Evolutionary conservation across 1,140 invertebrate genomes (phyloP), one percentile per base, ranked within the genome.

Genomic region (Drosophila pruinosa): DNA sequence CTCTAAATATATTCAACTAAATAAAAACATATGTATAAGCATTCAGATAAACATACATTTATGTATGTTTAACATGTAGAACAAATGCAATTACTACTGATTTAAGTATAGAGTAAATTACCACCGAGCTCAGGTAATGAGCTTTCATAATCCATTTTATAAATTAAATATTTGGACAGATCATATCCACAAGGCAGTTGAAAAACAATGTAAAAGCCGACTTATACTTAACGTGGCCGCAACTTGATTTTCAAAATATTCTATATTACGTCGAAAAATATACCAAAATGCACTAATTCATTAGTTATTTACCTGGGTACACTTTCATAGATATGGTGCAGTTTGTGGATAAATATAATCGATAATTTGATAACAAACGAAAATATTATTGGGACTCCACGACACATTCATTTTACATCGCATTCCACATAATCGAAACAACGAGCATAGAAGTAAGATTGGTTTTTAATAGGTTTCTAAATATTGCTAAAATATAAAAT

Each of bases 151-250:
- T 72, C 69, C 69, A 72, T 72, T 58, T 67, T 72, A 53, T 15
- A 14, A 28, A 22, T 53, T 72, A 47, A 24, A 24, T 59, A 31
- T 59, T 58, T 72, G 8, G 36, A 39, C 12, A 24, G 50, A 52
- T 58, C 69, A 72, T 67, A 58, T 68, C 54, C 54, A 52, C 47
- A 38, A 67, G 22, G 43, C 43, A 50, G 34, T 58, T 50, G 61
- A 65, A 71, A 71, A 71, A 71, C 68, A 71, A 65, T 72, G 47
- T 72, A 72, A 58, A 72, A 67, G 69, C 69, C 69, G 69, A 72
- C 68, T 65, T 71, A 65, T 71, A 71, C 68, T 57, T 45, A 71
- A 52, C 43, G 61, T 26, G 50, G 43, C 34, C 34, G 8, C 4
- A 2, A 14, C 0, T 3, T 10, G 58, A 7, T 26, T 19, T 53